Base-by-base conservation (phyloP, 2,888 invertebrate genomes). In the Meloe dianella region DNA sequence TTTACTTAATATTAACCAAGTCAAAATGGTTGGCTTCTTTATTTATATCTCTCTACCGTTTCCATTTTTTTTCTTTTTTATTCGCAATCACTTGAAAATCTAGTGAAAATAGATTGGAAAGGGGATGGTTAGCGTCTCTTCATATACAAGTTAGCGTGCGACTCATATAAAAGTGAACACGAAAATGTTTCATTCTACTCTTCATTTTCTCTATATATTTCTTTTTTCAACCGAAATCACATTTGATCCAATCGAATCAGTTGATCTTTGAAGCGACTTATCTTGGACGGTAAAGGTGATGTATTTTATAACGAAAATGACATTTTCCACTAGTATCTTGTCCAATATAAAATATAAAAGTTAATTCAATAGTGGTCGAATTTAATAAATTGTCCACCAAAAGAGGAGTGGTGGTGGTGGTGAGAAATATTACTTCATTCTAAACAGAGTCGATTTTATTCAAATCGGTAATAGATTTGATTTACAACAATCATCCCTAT, bases 181-280 rank as follows among this genome's bases (percentile, higher is more conserved):
- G 20, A 35, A 35, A 35, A 32, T 3, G 32, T 32, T 32, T 32
- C 32, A 1, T 20, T 4, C 47, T 1, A 47, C 7, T 20, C 17
- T 3, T 17, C 20, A 12, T 1, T 9, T 20, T 20, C 47, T 7
- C 47, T 17, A 4, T 17, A n/a, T 47, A 4, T 20, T 20, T 47
- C 59, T 12, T 32, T 2, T 35, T 27, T 57, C 17, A 47, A 30
- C 12, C 38, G 5, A 60, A 60, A 22, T 29, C 27, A 27, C 27
- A 29, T 20, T 61, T 61, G 51, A 47, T 61, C 51, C 51, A 61
- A 29, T 60, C 32, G 35, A 60, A 41, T 58, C 38, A 59, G 47
- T 20, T 20, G 47, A 47, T 47, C 47, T 47, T 22, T 47, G 20
- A 47, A 47, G 10, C 20, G 47, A 47, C 47, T 47, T 47, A 47